These are phyloP conservation scores for Thunnus thynnus DNA, from an alignment of 2,113 vertebrate genomes.

Conservation along the genomic window DNA sequence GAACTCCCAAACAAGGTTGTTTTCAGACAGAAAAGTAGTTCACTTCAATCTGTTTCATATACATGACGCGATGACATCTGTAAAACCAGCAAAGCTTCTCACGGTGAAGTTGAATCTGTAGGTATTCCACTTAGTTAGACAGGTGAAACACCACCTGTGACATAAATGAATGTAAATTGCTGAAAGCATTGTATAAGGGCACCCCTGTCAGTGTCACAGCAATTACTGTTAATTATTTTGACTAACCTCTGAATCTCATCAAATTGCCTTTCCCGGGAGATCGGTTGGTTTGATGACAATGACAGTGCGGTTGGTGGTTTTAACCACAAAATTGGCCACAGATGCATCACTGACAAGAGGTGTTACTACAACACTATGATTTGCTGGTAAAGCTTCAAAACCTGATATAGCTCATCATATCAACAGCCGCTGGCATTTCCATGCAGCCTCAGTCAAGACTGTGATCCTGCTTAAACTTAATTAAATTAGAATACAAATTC, in stretches of 20 bases:
- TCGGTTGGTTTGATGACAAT: constrained; percentile 86
- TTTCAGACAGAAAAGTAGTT: neutral
- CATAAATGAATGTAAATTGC: constrained; percentile 39
- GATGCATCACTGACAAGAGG: constrained; percentile 87
- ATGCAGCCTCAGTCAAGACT: neutral
- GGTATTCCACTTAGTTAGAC: constrained; percentile 81
- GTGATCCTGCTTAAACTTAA: neutral
- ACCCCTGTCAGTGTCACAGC: constrained; percentile 32
- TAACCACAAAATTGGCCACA: constrained; percentile 87
- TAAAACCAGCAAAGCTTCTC: constrained; percentile 82
- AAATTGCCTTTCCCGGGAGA: constrained; percentile 63
- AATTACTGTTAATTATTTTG: constrained; percentile 63
- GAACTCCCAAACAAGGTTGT: neutral
- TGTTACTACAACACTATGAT: constrained; percentile 70
- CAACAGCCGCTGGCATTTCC: neutral
- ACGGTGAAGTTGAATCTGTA: constrained; percentile 81
- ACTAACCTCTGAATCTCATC: constrained; percentile 43
- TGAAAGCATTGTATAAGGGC: constrained; percentile 39
- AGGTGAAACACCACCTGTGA: constrained; percentile 75
- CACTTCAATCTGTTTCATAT: neutral
- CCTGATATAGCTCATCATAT: constrained; percentile 14
- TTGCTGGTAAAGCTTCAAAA: constrained; percentile 38
- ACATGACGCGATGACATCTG: neutral
- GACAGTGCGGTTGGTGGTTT: constrained; percentile 82
- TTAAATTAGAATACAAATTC: neutral